Evolutionary conservation across 2,888 invertebrate genomes (phyloP), one percentile per base, ranked within the genome.

Genomic region (Drosophila mimica): DNA sequence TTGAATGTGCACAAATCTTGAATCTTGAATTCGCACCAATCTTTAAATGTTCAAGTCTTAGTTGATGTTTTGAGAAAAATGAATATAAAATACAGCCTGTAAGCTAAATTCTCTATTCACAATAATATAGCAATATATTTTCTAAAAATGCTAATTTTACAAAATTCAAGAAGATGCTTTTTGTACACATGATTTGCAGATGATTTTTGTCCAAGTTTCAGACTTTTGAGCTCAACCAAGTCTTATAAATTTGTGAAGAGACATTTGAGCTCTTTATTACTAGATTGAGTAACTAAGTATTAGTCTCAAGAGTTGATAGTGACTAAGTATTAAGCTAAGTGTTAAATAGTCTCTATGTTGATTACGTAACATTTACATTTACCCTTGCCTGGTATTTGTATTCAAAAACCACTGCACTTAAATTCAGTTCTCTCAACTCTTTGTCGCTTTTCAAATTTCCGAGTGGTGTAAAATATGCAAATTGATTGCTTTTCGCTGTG

Each of bases 391-490:
- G 30, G 28, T 30, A 15, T 25, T 8, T 34, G 25, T 25, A 25
- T 25, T 25, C 3, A 25, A 8, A 9, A 8, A 33, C 4, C 20
- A 33, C 11, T n/a, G 28, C n/a, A 38, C 25, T 38, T 33, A 2
- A 30, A 11, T 15, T 52, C 13, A 4, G 0, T 20, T 11, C 3
- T 13, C 38, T 15, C 5, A 40, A 7, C 13, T n/a, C 1, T 40
- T 13, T 56, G 2, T 17, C 38, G 33, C 13, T 25, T 67, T 54
- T 49, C 31, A 67, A 53, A 13, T 9, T 36, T 15, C 17, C 36
- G 43, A 36, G 33, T 68, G 68, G 57, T 68, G 68, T 69, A 34
- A 68, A 68, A 69, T 57, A 40, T 58, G 30, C 49, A 68, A 68
- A 68, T 68, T 68, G 59, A 68, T 68, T 68, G 69, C 68, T 70